Evolutionary conservation across 2,797 vertebrate species (phyloP).

Genomic region (Notamacropus eugenii): DNA sequence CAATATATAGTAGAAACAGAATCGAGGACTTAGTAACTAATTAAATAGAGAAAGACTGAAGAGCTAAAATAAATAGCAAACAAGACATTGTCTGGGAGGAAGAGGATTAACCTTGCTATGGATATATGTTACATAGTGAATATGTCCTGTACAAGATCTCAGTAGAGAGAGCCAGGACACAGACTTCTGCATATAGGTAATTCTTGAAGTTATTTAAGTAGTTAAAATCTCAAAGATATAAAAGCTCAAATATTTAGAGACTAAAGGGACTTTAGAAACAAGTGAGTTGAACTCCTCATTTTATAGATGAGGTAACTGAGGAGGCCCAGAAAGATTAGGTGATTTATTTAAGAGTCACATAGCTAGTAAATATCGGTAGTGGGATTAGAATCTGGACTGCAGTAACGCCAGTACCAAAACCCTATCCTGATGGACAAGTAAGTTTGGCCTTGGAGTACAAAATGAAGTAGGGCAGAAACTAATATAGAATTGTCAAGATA

Average conservation of each 20-base stretch:
- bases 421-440: background rate
- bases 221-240: no score
- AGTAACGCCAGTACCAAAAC: background rate
- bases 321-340: background rate
- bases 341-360: background rate
- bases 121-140: background rate
- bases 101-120: background rate
- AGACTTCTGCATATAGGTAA: background rate
- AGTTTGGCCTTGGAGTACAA: no score
- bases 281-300: background rate
- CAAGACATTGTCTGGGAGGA: background rate
- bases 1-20: no score
- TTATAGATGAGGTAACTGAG: background rate
- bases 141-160: background rate
- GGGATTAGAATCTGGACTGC: background rate
- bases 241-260: background rate
- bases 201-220: no score
- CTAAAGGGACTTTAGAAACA: background rate
- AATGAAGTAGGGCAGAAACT: no score
- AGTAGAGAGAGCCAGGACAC: background rate
- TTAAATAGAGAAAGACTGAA: background rate
- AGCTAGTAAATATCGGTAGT: background rate
- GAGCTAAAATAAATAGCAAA: background rate
- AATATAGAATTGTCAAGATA: no score
- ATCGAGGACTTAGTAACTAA: background rate